Evolutionary conservation across 2,888 invertebrate species (phyloP), one percentile per base, ranked within the genome.

Genomic region (Ophion ventricosus): DNA sequence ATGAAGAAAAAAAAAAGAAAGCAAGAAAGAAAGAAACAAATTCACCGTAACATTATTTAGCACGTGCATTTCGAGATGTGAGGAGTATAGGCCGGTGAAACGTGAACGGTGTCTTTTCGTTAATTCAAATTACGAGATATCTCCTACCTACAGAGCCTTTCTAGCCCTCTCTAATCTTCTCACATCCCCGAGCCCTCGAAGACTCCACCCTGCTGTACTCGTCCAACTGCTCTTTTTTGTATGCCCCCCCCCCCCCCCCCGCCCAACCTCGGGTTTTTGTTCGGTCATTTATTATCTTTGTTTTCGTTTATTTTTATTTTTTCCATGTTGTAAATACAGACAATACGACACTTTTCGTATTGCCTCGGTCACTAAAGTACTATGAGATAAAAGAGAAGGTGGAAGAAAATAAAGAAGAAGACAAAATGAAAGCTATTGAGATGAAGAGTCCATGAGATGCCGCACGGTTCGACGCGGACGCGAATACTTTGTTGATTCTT

Each of bases 1-100:
- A 69, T 40, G 56, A 35, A 66, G 29, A 76, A 69, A 66, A 70
- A 56, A 77, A 57, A 20, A 40, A 4, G 10, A 59, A 14, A 57
- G 59, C 61, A 76, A 73, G 35, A 11, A n/a, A 69, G 25, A 57
- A 69, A 54, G 59, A 80, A 64, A 81, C 67, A 82, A 81, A 84
- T 86, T 91, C 90, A 89, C 87, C 88, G 85, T 89, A 88, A 90
- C 17, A 17, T 88, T 89, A 88, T 87, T 80, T 88, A 88, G 87
- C 88, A 88, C 84, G 87, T 87, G 90, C 89, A 90, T 89, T 89
- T 88, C 88, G 82, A 86, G 76, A 82, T 74, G 86, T 85, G 84
- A 87, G 87, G 81, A 79, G 83, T 66, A 26, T 17, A 84, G 35
- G 87, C 82, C 83, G 86, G 82, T 35, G 35, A 8, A 70, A 87